Evolutionary conservation across 2,797 vertebrate species (phyloP).

Genomic region (Myotis daubentonii): DNA sequence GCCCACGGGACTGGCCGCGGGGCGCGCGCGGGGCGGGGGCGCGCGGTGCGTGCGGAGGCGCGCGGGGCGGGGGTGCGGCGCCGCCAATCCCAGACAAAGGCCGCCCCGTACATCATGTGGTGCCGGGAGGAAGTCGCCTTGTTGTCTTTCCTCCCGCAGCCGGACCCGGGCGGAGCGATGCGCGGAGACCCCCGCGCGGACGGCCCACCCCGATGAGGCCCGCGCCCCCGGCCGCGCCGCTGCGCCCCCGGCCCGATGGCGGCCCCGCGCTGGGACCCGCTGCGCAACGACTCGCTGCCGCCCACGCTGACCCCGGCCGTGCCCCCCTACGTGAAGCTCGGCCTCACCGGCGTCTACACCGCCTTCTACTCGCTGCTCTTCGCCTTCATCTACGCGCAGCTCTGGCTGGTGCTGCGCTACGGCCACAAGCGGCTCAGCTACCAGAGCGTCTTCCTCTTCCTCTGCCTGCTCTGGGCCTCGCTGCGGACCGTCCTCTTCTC

Average conservation of each 20-base stretch:
- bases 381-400: slow-evolving; percentile 94
- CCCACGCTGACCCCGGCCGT: slow-evolving; percentile 94
- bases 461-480: slow-evolving; percentile 97
- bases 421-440: slow-evolving; percentile 97
- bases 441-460: slow-evolving; percentile 97
- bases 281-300: slow-evolving; percentile 84
- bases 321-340: slow-evolving; percentile 93
- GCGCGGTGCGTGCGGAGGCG: background rate
- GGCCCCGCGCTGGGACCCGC: slow-evolving; percentile 82
- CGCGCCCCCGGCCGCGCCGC: background rate
- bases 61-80: slow-evolving; percentile 56
- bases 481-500: slow-evolving; percentile 96
- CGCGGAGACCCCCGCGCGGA: slow-evolving; percentile 73
- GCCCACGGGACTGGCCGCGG: background rate
- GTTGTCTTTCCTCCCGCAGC: slow-evolving; percentile 83
- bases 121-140: slow-evolving; percentile 90
- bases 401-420: slow-evolving; percentile 96
- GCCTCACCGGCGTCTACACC: slow-evolving; percentile 95
- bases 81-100: slow-evolving; percentile 86
- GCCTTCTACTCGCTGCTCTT: slow-evolving; percentile 96
- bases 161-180: slow-evolving; percentile 81
- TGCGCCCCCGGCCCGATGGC: slow-evolving; percentile 80
- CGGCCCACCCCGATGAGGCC: slow-evolving; percentile 63
- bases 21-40: background rate
- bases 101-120: slow-evolving; percentile 90